A percentile compares a stretch with the other conserved stretches of the same genome.
These are phyloP conservation scores for Azemiops feae DNA, from an alignment of 2,113 vertebrate species.

Conservation along the genomic window DNA sequence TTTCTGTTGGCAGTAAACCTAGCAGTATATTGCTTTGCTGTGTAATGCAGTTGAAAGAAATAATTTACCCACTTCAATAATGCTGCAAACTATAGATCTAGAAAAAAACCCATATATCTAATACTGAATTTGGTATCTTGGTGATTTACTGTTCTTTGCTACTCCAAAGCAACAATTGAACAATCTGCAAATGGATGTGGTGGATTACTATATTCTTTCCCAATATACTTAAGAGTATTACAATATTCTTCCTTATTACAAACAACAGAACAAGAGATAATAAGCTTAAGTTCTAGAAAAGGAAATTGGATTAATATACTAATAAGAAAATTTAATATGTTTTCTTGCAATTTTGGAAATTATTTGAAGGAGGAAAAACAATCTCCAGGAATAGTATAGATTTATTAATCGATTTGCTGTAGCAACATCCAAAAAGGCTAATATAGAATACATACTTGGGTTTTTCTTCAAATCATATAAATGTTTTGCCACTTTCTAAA, in stretches of 20 bases:
- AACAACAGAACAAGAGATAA: background rate
- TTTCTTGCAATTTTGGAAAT: background rate
- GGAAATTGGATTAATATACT: background rate
- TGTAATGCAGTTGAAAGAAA: conserved; percentile 42
- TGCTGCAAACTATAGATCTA: conserved; percentile 41
- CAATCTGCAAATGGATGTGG: background rate
- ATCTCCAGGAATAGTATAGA: background rate
- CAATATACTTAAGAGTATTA: background rate
- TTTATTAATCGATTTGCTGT: background rate
- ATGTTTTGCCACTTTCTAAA: background rate
- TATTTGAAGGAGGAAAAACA: background rate
- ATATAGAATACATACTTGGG: background rate
- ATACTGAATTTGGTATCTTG: conserved; percentile 24
- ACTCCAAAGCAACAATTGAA: background rate
- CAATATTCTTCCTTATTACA: background rate
- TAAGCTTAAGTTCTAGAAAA: background rate
- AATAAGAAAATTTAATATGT: background rate
- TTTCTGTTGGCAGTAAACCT: background rate
- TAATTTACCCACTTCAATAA: background rate
- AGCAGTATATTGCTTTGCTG: conserved; percentile 38
- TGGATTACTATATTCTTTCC: background rate
- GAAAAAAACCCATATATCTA: background rate
- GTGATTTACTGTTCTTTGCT: background rate
- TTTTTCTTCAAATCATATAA: background rate
- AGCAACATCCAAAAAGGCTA: background rate